Base-by-base conservation (phyloP, 2,113 vertebrate species). In the Trogon melanurus region DNA sequence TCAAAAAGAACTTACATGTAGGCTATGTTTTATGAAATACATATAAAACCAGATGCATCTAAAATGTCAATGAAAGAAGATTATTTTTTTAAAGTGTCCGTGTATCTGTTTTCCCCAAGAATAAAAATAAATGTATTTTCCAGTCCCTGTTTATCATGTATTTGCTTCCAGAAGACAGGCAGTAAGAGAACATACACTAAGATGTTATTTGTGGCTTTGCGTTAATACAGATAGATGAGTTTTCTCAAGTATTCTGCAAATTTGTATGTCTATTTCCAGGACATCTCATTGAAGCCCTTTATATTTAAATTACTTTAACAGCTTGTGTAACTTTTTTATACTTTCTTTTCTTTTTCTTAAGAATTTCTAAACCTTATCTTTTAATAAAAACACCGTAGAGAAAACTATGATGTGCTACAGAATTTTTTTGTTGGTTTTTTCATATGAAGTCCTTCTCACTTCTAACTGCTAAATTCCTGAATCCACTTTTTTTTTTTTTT, bases 351-450 rank as follows among this genome's bases (percentile, higher is more conserved):
- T 91, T 65, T 72, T 83, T 45, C 44, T 45, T 56, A 56, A n/a
- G 71, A 83, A 47, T 83, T 87, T 87, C 48, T 67, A 73, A 79
- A 62, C 29, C 15, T 51, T 62, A 30, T 66, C 16, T 51, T 45
- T 10, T 47, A 21, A 11, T 58, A 62, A 67, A 72, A 7, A 25
- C 45, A 67, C 10, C 15, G n/a, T 4, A 70, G 5, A 83, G 21
- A 67, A 82, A 64, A 19, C 14, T 66, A 13, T 56, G n/a, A 21
- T 61, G 16, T 72, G 13, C 53, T 47, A 47, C 20, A 26, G 13
- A 86, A 62, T 62, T 32, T 4, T 11, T 47, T 62, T 3, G 17
- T 7, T 0, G 10, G 0, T 1, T 11, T 45, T 80, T 79, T 50
- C 13, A 5, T n/a, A 51, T 79, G 9, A 88, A 73, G 20, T 79